Evolutionary conservation across 2,113 vertebrate species (phyloP), one percentile per base, ranked within the genome.

Genomic region (Lycocorax pyrrhopterus): DNA sequence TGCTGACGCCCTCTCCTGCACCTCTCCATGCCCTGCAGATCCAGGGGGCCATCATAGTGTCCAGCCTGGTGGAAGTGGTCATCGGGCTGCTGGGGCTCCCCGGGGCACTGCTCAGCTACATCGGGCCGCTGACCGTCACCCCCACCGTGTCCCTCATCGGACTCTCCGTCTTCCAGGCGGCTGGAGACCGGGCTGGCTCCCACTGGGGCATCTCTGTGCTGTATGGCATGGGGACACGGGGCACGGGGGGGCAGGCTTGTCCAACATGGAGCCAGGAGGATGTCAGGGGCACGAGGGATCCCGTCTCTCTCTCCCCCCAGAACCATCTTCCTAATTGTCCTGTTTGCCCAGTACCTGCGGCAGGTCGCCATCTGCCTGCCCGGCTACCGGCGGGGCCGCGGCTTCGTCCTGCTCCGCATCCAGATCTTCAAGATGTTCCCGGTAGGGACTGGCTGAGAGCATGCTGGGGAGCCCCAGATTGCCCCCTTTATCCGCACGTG

Each of bases 351-450:
- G 96, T 99, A 99, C 93, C 97, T 99, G 43, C 98, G 99, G 78
- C 97, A 98, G 22, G 77, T 98, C 81, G 92, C 98, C 49, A 44
- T 99, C 86, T 95, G 95, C 72, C 59, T 99, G 91, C 99, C 99
- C 0, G 90, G 97, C 33, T 99, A 99, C 95, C 98, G 96, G 69
- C 96, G 97, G 58, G 97, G 98, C 87, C 97, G 93, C 56, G 99
- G 99, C 37, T 97, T 99, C n/a, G 97, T 96, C 35, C 84, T 97
- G 74, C 95, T 98, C 77, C 98, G 97, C 25, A 20, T 99, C 84
- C 98, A 99, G 96, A 97, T 99, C 95, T 99, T 99, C 98, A 99
- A 99, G 97, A 98, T 99, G 99, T 99, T 99, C 97, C 99, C 99
- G 26, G 99, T 99, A 98, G 98, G 97, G 32, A 7, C 14, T 0